Percentiles rank a stretch among this genome's conserved stretches.
These are phyloP conservation scores for Achatina immaculata DNA, from an alignment of 1,140 invertebrate species.

Conservation along the genomic window DNA sequence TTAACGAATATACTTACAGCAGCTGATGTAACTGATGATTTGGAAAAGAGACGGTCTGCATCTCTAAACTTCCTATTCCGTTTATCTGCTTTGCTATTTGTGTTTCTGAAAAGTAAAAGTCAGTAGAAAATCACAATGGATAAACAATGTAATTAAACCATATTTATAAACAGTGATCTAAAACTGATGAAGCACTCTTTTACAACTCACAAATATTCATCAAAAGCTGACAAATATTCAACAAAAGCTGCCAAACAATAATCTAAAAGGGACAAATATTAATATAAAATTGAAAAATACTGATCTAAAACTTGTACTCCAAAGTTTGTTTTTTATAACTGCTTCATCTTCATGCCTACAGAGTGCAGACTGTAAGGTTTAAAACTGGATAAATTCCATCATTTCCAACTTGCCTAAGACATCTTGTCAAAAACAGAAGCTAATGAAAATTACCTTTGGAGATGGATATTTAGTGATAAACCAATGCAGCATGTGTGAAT, in stretches of 20 bases:
- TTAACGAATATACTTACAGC: conserved; percentile 76
- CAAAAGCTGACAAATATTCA: background rate
- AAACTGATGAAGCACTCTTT: background rate
- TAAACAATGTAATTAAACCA: background rate
- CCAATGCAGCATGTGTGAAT: no score
- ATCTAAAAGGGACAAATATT: background rate
- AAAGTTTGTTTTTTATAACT: no score
- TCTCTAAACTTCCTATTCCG: conserved; percentile 98
- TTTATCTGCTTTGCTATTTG: conserved; percentile 89
- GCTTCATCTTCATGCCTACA: no score
- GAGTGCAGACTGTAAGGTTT: no score
- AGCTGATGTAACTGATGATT: conserved; percentile 98
- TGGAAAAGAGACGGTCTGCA: conserved; percentile 96
- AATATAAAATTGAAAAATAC: background rate
- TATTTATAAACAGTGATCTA: background rate
- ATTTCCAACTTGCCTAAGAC: no score
- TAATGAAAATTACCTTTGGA: no score
- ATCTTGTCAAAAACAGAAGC: no score
- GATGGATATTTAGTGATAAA: no score
- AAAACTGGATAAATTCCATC: no score
- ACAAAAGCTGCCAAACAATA: background rate
- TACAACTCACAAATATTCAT: background rate
- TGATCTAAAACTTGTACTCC: no score
- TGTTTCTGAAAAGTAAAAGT: conserved; percentile 12
- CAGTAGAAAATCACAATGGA: background rate